A percentile compares a stretch with the other conserved stretches of the same genome.
Conservation (phyloP, 2,888 invertebrate species). For the Nudaria mundana region DNA sequence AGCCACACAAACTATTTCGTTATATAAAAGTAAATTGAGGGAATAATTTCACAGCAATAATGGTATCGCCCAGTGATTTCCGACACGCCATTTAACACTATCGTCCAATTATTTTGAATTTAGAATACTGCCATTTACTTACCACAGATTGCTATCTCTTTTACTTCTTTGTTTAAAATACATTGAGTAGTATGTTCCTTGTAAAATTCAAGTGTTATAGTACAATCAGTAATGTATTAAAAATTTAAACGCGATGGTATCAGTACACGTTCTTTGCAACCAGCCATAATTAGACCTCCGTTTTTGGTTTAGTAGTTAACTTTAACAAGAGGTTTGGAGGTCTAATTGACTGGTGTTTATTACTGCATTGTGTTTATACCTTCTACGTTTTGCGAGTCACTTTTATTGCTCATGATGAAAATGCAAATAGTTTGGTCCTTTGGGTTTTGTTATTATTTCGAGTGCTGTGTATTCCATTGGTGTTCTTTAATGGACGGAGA, state of each 20-base stretch:
- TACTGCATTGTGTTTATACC: slow-evolving; percentile 22
- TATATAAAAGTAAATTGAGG: slow-evolving; percentile 18
- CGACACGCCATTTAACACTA: slow-evolving; percentile 31
- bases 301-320: slow-evolving; percentile 18
- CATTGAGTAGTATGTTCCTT: slow-evolving; percentile 30
- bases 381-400: slow-evolving; percentile 11
- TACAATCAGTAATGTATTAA: slow-evolving; percentile 44
- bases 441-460: background rate
- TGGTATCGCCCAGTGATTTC: slow-evolving; percentile 28
- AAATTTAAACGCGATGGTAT: slow-evolving; percentile 30
- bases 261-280: slow-evolving; percentile 22
- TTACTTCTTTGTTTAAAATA: slow-evolving; percentile 14
- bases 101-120: slow-evolving; percentile 36
- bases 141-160: slow-evolving; percentile 19
- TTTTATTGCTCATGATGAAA: slow-evolving; percentile 6
- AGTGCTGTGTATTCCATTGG: background rate
- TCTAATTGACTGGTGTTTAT: slow-evolving; percentile 24
- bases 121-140: slow-evolving; percentile 24
- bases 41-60: slow-evolving; percentile 19
- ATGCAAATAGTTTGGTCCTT: slow-evolving; percentile 1
- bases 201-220: slow-evolving; percentile 22
- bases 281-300: slow-evolving; percentile 28
- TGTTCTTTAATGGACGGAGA: background rate
- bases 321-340: slow-evolving; percentile 16
- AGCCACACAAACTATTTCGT: slow-evolving; percentile 19